phyloP scores from a whole-genome alignment of 1,140 invertebrate species.

The Antheraea pernyi region DNA sequence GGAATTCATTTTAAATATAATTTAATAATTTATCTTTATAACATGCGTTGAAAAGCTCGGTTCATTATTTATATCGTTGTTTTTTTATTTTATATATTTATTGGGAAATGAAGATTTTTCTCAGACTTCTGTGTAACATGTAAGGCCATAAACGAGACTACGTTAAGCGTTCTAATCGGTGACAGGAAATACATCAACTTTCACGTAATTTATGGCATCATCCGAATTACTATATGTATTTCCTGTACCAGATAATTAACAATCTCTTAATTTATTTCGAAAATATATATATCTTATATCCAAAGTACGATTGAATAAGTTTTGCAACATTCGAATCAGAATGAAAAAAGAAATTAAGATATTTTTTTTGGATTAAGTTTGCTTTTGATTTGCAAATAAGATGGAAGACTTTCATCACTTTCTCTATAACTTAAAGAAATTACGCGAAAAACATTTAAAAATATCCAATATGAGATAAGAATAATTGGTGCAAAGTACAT shows the following conservation, averaged over 20 bases:
- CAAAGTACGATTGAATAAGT: background rate
- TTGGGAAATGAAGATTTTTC: background rate
- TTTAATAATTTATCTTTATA: slow-evolving; percentile 6
- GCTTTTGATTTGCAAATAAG: background rate
- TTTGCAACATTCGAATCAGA: background rate
- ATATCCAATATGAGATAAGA: too few relatives aligned
- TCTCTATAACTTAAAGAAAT: too few relatives aligned
- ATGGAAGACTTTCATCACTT: background rate
- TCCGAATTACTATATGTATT: background rate
- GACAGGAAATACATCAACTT: background rate
- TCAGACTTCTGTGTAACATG: slow-evolving; percentile 2
- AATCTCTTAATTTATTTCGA: slow-evolving; percentile 1
- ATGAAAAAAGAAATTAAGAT: too few relatives aligned
- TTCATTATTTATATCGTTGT: background rate
- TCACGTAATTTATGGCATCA: background rate
- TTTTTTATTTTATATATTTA: background rate
- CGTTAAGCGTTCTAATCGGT: background rate
- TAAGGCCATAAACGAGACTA: slow-evolving; percentile 10
- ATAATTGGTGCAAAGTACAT: too few relatives aligned
- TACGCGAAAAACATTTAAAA: too few relatives aligned
- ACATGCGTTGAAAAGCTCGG: background rate
- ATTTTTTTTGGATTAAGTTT: background rate
- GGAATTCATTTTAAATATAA: slow-evolving; percentile 9
- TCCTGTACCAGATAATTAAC: background rate
- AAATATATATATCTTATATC: background rate